Base-by-base conservation (phyloP, 2,113 vertebrate species). In the Aspidoscelis tigris region DNA sequence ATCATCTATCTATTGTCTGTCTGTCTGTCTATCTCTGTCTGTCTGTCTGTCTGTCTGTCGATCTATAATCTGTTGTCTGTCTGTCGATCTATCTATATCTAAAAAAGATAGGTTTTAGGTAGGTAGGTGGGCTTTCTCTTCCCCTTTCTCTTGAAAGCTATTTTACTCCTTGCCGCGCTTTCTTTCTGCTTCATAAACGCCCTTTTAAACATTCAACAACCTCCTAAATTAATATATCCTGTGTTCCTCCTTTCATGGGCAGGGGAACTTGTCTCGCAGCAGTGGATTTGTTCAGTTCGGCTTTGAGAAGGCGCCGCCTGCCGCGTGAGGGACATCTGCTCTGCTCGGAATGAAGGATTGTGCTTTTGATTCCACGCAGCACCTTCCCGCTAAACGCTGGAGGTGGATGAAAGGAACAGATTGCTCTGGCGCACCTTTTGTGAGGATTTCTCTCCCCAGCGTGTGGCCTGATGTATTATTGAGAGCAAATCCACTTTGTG, bases 281-380 rank as follows among this genome's bases (percentile, higher is more conserved):
- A 86, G 84, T 87, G 92, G 86, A 10, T 95, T 93, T 95, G 92
- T 94, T 93, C 89, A 89, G 90, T 86, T 85, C 89, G 69, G 86
- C 89, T 93, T 91, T 87, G 86, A 82, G 41, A 80, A 92, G 88
- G 85, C 1, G 2, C 92, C 91, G 91, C 93, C 90, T 89, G 53
- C 90, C 55, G 87, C 43, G 93, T 89, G 93, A 93, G 93, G 88
- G 95, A 94, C 94, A 90, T 92, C 95, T 92, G 94, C 94, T 92
- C 95, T 92, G 94, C 94, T 93, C 96, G 96, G 96, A 95, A 95
- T 93, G 94, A 96, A 68, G 91, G 92, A 94, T 96, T 97, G 96
- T 96, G 94, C 94, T 95, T 88, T 95, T 89, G 92, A 89, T 91
- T 91, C 85, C 91, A 96, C 96, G 95, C 95, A 96, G 95, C 92